Conservation (phyloP, 1,140 invertebrate species). For the Rhyzopertha dominica region DNA sequence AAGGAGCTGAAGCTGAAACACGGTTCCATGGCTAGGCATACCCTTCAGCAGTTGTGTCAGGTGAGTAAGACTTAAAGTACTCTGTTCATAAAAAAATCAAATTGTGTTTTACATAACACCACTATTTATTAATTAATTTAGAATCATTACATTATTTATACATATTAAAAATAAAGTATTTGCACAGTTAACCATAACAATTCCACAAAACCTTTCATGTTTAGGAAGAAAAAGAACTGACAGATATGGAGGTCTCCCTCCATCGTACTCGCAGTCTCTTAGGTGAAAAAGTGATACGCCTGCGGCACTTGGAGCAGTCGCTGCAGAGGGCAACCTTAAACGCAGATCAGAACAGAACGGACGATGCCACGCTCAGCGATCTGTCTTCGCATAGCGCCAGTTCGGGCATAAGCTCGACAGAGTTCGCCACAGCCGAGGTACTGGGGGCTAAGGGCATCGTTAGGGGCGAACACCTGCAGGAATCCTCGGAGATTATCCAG, state of each 20-base stretch:
- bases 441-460: slow-evolving; percentile 17
- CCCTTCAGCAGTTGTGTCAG: slow-evolving; percentile 59
- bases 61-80: slow-evolving; percentile 42
- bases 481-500: slow-evolving; percentile 63
- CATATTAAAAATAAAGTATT: no score
- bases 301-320: slow-evolving; percentile 70
- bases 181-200: no score
- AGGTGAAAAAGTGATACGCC: slow-evolving; percentile 72
- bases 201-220: no score
- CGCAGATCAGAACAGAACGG: slow-evolving; percentile 47
- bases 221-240: slow-evolving; percentile 70
- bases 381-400: slow-evolving; percentile 61
- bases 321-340: slow-evolving; percentile 55
- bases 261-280: slow-evolving; percentile 70
- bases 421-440: slow-evolving; percentile 55
- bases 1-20: slow-evolving; percentile 58
- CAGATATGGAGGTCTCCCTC: slow-evolving; percentile 73
- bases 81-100: no score
- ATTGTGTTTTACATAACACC: no score
- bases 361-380: slow-evolving; percentile 57
- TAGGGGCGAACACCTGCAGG: slow-evolving; percentile 45
- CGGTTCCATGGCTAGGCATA: slow-evolving; percentile 48
- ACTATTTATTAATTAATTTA: no score
- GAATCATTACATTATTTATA: no score
- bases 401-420: slow-evolving; percentile 65